A percentile compares a stretch with the other conserved stretches of the same genome.
These are phyloP conservation scores for Calyptommatus sinebrachiatus DNA, from an alignment of 2,113 vertebrate species.

Conservation along the genomic window DNA sequence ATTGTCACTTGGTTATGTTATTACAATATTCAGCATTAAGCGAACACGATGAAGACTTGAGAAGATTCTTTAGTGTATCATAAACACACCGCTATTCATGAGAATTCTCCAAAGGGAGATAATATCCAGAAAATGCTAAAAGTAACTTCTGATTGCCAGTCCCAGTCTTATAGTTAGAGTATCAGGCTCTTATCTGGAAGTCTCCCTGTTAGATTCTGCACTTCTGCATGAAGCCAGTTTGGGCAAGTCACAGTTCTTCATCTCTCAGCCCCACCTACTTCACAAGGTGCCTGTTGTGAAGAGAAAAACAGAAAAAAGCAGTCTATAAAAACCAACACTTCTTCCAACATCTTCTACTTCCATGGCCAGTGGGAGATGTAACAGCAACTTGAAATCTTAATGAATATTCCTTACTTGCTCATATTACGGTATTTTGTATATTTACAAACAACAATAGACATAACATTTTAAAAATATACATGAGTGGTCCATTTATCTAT, in stretches of 20 bases:
- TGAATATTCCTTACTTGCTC: not conserved
- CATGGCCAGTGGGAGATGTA: not conserved
- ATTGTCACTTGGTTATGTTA: not conserved
- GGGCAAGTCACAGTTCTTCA: too few species aligned
- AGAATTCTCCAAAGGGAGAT: not conserved
- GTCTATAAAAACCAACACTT: too few species aligned
- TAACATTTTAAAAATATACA: not conserved
- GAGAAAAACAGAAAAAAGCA: too few species aligned
- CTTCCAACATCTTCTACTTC: not conserved
- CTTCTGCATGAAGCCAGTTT: too few species aligned
- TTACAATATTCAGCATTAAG: not conserved
- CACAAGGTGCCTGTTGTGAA: too few species aligned
- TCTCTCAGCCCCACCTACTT: too few species aligned
- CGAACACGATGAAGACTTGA: not conserved
- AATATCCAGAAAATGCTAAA: constrained; percentile 29
- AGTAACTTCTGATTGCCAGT: constrained; percentile 1
- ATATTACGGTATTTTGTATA: not conserved
- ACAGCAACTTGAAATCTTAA: not conserved
- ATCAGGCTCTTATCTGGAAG: too few species aligned
- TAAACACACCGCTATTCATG: not conserved
- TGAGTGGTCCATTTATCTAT: not conserved
- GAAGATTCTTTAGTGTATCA: not conserved
- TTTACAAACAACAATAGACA: not conserved
- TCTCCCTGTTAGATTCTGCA: too few species aligned
- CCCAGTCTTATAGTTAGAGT: too few species aligned